These are phyloP conservation scores for Siniperca knerii DNA, from an alignment of 2,113 vertebrate species.

Conservation along the genomic window DNA sequence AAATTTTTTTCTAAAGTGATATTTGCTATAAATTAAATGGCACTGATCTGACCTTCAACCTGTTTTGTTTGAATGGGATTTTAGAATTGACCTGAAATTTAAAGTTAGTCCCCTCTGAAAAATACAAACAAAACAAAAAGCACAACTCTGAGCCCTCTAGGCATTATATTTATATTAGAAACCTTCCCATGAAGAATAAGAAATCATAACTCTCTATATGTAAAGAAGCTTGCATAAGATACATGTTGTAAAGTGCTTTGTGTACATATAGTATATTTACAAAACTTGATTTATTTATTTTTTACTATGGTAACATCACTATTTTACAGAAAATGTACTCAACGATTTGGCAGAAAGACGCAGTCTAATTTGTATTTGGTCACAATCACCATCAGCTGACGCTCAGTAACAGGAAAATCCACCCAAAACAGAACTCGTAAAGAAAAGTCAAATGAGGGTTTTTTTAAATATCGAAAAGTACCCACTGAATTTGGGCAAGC, in stretches of 20 bases:
- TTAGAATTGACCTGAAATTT: neutral
- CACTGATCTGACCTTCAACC: neutral
- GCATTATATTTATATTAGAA: neutral
- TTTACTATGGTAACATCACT: conserved; percentile 19
- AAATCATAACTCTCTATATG: neutral
- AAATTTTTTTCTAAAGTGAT: neutral
- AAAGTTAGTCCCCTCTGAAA: neutral
- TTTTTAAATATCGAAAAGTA: neutral
- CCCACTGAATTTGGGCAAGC: neutral
- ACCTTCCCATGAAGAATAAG: conserved; percentile 1
- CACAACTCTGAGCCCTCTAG: neutral
- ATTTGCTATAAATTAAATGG: neutral
- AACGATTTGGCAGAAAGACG: conserved; percentile 42
- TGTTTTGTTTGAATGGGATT: neutral
- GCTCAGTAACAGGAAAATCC: neutral
- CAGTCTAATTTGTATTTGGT: conserved; percentile 43
- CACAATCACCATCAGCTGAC: neutral
- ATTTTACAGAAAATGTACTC: conserved; percentile 52
- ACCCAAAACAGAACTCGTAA: neutral
- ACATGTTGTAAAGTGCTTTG: conserved; percentile 79
- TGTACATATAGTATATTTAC: conserved; percentile 67
- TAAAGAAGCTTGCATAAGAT: conserved; percentile 59
- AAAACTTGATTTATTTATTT: conserved; percentile 19
- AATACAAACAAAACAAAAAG: neutral
- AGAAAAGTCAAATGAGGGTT: neutral